Conservation (phyloP, 2,797 vertebrate genomes). For the Spea hammondii region DNA sequence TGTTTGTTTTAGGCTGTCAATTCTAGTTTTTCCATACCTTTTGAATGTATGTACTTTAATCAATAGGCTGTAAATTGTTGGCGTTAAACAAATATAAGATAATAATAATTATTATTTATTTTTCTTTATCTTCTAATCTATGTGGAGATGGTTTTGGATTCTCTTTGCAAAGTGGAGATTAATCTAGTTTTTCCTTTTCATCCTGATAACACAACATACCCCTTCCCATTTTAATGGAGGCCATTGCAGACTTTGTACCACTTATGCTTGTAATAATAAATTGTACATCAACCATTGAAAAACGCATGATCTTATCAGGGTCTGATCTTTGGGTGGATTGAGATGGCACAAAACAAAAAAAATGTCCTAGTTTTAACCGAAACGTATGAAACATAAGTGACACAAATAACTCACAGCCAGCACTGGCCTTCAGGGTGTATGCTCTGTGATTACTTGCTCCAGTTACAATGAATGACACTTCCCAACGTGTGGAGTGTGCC, state of each 20-base stretch:
- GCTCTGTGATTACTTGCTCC: slow-evolving; percentile 7
- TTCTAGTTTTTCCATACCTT: too few species aligned
- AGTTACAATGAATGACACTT: slow-evolving; percentile 1
- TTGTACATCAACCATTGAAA: not conserved
- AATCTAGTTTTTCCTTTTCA: not conserved
- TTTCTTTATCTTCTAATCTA: too few species aligned
- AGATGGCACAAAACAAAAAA: not conserved
- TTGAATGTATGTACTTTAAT: too few species aligned
- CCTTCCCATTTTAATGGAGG: not conserved
- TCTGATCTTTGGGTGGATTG: not conserved
- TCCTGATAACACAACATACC: not conserved
- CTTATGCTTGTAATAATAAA: not conserved
- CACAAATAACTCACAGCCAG: slow-evolving; percentile 2
- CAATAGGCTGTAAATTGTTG: too few species aligned
- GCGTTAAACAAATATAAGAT: too few species aligned
- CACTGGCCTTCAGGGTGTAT: not conserved
- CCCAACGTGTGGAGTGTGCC: slow-evolving; percentile 8
- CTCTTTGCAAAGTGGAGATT: not conserved
- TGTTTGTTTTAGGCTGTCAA: too few species aligned
- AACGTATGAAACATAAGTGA: not conserved
- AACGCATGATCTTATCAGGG: not conserved
- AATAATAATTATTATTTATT: too few species aligned
- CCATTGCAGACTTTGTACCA: too few species aligned
- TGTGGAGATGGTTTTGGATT: not conserved
- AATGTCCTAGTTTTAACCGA: not conserved